Percentiles rank a stretch among this genome's conserved stretches.
Evolutionary conservation across 2,888 invertebrate species (phyloP).

Genomic region (Metopia argyrocephala): DNA sequence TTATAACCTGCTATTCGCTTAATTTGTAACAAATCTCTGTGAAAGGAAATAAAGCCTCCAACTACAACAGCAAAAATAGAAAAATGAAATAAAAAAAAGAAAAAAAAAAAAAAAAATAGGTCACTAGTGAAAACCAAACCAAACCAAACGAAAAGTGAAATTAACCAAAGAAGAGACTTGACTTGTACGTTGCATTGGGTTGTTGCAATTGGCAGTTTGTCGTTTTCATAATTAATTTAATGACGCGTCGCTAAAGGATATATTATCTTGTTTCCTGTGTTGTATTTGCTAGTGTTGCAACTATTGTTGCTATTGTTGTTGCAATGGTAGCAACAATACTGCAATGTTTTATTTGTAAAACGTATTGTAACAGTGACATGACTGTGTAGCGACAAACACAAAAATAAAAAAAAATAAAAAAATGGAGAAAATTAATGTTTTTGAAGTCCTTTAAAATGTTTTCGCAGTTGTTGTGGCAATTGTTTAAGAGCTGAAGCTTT

Average conservation of each 20-base stretch:
- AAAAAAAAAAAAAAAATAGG: not conserved
- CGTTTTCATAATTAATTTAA: slow-evolving; percentile 55
- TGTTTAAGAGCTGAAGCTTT: not conserved
- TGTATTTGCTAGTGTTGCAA: not conserved
- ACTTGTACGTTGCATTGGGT: not conserved
- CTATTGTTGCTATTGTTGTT: not conserved
- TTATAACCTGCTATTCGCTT: no score
- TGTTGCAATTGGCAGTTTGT: slow-evolving; percentile 49
- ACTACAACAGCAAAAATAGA: not conserved
- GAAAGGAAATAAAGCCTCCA: not conserved
- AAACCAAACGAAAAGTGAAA: not conserved
- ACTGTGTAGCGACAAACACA: not conserved
- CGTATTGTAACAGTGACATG: not conserved
- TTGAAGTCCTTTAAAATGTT: not conserved
- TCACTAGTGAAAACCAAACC: slow-evolving; percentile 3
- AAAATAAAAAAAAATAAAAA: not conserved
- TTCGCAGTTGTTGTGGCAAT: not conserved
- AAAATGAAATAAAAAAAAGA: not conserved
- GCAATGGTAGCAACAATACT: not conserved
- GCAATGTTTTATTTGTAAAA: not conserved
- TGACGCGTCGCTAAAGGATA: slow-evolving; percentile 52
- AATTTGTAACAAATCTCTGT: not conserved
- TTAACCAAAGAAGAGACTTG: not conserved
- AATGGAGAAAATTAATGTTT: not conserved
- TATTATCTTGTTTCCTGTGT: slow-evolving; percentile 45